Percentiles rank a stretch among this genome's conserved stretches.
phyloP scores from a whole-genome alignment of 2,888 invertebrate species.

The Drosophila buzzatii region DNA sequence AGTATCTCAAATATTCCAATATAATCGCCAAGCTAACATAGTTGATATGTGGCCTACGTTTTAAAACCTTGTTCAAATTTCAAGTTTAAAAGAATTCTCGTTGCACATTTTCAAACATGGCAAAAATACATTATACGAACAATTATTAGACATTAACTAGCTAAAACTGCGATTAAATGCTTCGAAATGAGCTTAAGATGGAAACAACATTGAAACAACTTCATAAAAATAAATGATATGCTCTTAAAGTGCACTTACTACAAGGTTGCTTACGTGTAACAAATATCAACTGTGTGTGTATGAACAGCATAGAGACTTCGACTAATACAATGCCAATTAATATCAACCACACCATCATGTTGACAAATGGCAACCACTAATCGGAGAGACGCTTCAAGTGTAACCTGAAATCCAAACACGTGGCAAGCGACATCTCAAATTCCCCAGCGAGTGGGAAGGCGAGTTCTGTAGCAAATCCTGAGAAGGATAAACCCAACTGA shows the following conservation, averaged over 20 bases:
- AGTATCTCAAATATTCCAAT: neutral
- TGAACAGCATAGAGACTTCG: constrained; percentile 55
- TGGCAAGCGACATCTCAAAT: constrained; percentile 58
- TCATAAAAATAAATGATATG: neutral
- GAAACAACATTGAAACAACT: constrained; percentile 7
- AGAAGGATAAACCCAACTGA: neutral
- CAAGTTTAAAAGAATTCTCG: neutral
- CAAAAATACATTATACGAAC: neutral
- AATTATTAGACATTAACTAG: constrained; percentile 14
- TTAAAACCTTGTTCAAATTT: neutral
- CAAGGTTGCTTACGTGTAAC: constrained; percentile 19
- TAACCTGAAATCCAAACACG: constrained; percentile 73
- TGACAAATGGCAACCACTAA: constrained; percentile 80
- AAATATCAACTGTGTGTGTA: neutral
- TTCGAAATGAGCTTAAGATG: constrained; percentile 2
- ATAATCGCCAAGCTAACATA: neutral
- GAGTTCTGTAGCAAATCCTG: constrained; percentile 29
- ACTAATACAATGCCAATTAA: constrained; percentile 75
- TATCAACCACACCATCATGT: constrained; percentile 64
- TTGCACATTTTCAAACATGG: neutral
- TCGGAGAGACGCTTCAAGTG: constrained; percentile 58
- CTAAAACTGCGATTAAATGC: constrained; percentile 4
- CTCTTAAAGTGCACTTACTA: constrained; percentile 16
- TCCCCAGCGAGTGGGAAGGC: constrained; percentile 62
- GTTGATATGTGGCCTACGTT: neutral